These are phyloP conservation scores for Dichetophora obliterata DNA, from an alignment of 2,888 invertebrate species.

Conservation along the genomic window DNA sequence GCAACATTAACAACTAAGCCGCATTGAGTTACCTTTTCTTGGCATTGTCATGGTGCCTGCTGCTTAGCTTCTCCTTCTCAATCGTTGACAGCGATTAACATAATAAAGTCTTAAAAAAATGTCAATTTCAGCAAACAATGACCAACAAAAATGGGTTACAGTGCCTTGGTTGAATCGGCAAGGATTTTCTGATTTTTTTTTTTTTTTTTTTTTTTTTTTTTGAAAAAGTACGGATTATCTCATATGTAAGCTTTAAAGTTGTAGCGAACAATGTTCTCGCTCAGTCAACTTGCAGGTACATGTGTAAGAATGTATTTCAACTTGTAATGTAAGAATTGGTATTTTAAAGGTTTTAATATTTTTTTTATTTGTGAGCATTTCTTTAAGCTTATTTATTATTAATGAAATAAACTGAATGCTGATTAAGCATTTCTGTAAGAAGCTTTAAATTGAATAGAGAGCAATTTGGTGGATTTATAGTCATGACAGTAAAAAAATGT, in stretches of 20 bases:
- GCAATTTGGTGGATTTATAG: no score
- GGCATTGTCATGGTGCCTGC: background rate
- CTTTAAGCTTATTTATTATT: no score
- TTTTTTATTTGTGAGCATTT: background rate
- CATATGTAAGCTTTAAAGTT: constrained; percentile 4
- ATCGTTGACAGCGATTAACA: constrained; percentile 8
- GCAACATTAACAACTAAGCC: constrained; percentile 3
- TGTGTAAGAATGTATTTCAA: background rate
- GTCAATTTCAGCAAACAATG: constrained; percentile 28
- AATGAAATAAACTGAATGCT: no score
- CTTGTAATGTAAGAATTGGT: no score
- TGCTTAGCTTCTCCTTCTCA: background rate
- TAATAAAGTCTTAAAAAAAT: constrained; percentile 20
- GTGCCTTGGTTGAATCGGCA: background rate
- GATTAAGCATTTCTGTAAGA: no score
- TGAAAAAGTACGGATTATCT: constrained; percentile 6
- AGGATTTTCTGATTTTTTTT: background rate
- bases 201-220: background rate
- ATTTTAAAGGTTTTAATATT: background rate
- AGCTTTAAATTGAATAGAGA: no score
- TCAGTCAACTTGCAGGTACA: background rate
- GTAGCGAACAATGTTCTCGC: background rate
- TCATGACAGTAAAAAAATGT: no score
- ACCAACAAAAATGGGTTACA: constrained; percentile 28
- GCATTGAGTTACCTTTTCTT: background rate